Evolutionary conservation across 2,888 invertebrate species (phyloP).

Genomic region (Siphonodentalium dalli): DNA sequence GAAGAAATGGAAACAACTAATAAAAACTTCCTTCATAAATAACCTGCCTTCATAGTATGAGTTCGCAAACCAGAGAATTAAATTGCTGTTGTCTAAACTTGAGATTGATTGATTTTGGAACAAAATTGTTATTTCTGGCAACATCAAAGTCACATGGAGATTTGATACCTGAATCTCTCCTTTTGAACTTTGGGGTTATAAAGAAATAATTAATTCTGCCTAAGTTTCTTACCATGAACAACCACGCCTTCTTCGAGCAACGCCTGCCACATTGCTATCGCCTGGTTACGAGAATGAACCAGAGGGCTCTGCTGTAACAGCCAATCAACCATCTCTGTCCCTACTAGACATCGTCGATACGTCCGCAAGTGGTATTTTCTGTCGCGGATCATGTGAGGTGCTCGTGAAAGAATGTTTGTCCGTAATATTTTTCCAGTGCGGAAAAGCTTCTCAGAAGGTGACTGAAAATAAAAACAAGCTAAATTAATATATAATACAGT

Average conservation of each 20-base stretch:
- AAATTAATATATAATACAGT: neutral
- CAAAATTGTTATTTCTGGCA: too few species aligned
- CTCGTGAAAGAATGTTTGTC: conserved; percentile 72
- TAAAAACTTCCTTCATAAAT: too few species aligned
- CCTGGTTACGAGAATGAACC: conserved; percentile 75
- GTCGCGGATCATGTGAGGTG: conserved; percentile 73
- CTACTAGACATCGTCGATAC: conserved; percentile 74
- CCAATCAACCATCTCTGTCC: conserved; percentile 84
- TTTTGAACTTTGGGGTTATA: too few species aligned
- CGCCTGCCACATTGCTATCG: conserved; percentile 84
- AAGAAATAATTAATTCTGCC: too few species aligned
- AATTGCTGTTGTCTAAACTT: too few species aligned
- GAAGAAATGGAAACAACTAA: too few species aligned
- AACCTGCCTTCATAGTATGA: too few species aligned
- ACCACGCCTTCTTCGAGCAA: conserved; percentile 81
- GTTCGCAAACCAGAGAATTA: too few species aligned
- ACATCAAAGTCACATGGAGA: too few species aligned
- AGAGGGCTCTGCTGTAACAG: conserved; percentile 71
- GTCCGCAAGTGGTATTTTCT: conserved; percentile 71
- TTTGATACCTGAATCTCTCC: too few species aligned
- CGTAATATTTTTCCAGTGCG: conserved; percentile 77
- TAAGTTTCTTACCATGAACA: conserved; percentile 77
- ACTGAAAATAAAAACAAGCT: conserved; percentile 33
- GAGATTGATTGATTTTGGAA: too few species aligned
- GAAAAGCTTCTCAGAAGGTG: conserved; percentile 73